Evolutionary conservation across 1,140 invertebrate species (phyloP), one percentile per base, ranked within the genome.

Genomic region (Aleiodes sp.): DNA sequence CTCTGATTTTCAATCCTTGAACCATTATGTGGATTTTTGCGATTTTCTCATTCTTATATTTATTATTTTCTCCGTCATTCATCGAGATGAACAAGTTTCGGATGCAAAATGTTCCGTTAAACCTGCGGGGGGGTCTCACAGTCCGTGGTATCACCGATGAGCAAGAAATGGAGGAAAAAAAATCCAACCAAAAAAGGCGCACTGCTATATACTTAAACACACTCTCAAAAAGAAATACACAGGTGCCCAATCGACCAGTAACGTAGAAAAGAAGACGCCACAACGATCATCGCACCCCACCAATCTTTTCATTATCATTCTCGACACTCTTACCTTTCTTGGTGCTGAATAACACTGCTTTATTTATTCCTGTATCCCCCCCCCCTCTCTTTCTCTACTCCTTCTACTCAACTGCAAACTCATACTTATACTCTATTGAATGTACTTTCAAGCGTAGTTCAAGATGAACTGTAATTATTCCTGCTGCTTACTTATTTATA

Each of bases 251-350:
- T 21, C 67, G 62, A 69, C 68, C 70, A 52, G 65, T 65, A 56
- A 67, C 43, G 59, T 64, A 39, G 61, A 68, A 72, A 73, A 33
- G 43, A 66, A 39, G 57, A 71, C 26, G 62, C 29, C 65, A 24
- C 60, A 21, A 57, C 70, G 68, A 68, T 63, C 68, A 73, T 73
- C 72, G 65, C 69, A 63, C 52, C 61, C 39, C 63, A 69, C 31
- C 65, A 64, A 73, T 73, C 65, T 74, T 70, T 67, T 71, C 72
- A 73, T 73, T 73, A 73, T 73, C 69, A 73, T 73, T 73, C 72
- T 33, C 70, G 52, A 68, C 70, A 71, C 72, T 71, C 62, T 62
- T 71, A 35, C 28, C 71, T 56, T 52, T 35, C 56, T 52, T 66
- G 56, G 7, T 37, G 52, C 57, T 37, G 46, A 39, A 65, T 63